A percentile compares a stretch with the other conserved stretches of the same genome.
These are phyloP conservation scores for Portunus trituberculatus DNA, from an alignment of 1,140 invertebrate species.

Conservation along the genomic window DNA sequence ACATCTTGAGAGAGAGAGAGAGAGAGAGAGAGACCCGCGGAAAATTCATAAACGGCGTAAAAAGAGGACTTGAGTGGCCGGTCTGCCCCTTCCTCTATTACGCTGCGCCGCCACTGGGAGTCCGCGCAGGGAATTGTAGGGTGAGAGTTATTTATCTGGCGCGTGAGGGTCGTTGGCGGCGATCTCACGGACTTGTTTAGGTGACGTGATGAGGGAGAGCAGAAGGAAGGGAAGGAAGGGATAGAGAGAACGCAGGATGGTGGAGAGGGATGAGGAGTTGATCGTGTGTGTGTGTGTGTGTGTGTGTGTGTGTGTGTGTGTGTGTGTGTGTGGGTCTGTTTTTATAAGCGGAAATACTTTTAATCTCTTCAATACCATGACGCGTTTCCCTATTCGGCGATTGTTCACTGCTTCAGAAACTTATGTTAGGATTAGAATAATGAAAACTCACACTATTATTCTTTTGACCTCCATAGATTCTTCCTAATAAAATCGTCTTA, in stretches of 20 bases:
- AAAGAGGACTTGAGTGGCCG: background rate
- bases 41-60: conserved; percentile 38
- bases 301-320: no score
- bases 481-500: no score
- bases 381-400: no score
- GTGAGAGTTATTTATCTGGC: background rate
- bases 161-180: conserved; percentile 7
- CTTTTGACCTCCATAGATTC: no score
- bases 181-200: conserved; percentile 35
- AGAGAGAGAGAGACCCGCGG: background rate
- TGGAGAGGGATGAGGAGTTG: no score
- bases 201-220: conserved; percentile 14
- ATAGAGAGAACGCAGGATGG: background rate
- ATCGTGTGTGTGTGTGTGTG: no score
- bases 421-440: no score
- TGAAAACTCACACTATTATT: no score
- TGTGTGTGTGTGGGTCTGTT: no score
- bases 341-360: no score
- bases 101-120: background rate
- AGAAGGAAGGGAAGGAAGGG: background rate
- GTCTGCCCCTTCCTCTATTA: background rate
- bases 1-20: background rate
- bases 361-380: no score
- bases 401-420: no score
- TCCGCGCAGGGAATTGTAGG: conserved; percentile 28